phyloP scores from a whole-genome alignment of 2,888 invertebrate species.

The Eupithecia insigniata region DNA sequence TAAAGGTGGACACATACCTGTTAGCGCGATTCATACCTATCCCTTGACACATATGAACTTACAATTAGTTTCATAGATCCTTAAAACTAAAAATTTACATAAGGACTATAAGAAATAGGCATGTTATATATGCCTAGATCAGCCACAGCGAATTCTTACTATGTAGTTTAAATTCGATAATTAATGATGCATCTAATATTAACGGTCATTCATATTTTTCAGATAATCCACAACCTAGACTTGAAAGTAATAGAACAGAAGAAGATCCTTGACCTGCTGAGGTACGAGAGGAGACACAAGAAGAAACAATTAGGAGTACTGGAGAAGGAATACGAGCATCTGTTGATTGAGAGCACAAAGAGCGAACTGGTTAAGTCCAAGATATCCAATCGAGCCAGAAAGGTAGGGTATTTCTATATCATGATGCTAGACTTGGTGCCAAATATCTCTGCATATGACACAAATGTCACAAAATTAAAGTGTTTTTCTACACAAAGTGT shows the following conservation, averaged over 20 bases:
- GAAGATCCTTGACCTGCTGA: constrained; percentile 89
- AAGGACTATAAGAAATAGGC: too few relatives aligned
- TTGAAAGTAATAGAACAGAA: constrained; percentile 88
- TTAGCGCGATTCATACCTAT: background rate
- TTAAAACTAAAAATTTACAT: too few relatives aligned
- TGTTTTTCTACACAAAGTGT: background rate
- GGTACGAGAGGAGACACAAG: constrained; percentile 87
- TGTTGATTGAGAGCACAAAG: constrained; percentile 85
- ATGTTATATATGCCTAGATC: background rate
- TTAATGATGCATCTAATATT: background rate
- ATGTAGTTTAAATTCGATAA: background rate
- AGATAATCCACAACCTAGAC: constrained; percentile 85
- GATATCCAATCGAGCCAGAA: constrained; percentile 85
- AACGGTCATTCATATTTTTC: constrained; percentile 17
- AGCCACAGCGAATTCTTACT: background rate
- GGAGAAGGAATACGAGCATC: constrained; percentile 85
- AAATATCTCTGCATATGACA: background rate
- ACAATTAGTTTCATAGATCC: background rate
- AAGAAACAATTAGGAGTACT: constrained; percentile 83
- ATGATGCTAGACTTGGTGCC: background rate
- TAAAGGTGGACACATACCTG: background rate
- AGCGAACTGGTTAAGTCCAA: constrained; percentile 78
- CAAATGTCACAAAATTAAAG: background rate
- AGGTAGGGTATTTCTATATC: constrained; percentile 74
- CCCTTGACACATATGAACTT: background rate